phyloP scores from a whole-genome alignment of 2,113 vertebrate genomes.

The Zosterops borbonicus region DNA sequence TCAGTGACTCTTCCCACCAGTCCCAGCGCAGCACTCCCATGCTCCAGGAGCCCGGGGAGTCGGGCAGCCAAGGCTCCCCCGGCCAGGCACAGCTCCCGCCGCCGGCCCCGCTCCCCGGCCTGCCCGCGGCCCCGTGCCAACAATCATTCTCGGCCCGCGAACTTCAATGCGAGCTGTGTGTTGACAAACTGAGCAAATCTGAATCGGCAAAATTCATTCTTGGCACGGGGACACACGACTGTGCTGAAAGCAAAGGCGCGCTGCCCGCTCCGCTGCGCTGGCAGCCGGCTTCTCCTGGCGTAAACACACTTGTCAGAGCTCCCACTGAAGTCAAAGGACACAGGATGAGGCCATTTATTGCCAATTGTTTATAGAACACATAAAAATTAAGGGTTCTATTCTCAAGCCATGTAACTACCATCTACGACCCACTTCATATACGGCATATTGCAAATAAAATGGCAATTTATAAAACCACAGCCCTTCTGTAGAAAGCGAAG shows the following conservation, averaged over 20 bases:
- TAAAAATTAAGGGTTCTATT: constrained; percentile 44
- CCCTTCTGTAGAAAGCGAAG: background rate
- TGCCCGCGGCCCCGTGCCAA: constrained; percentile 29
- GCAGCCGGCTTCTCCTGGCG: background rate
- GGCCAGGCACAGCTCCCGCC: background rate
- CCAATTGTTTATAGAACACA: constrained; percentile 52
- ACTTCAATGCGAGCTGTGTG: constrained; percentile 26
- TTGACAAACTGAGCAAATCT: constrained; percentile 49
- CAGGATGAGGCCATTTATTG: constrained; percentile 29
- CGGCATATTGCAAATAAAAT: constrained; percentile 11
- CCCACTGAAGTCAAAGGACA: background rate
- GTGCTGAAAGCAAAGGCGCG: background rate
- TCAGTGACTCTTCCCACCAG: background rate
- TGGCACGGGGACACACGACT: background rate
- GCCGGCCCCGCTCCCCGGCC: background rate
- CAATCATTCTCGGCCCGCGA: background rate
- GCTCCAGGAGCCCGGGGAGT: background rate
- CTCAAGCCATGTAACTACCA: constrained; percentile 10
- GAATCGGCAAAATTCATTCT: constrained; percentile 35
- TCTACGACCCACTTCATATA: background rate
- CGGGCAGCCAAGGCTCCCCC: background rate
- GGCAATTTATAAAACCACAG: background rate
- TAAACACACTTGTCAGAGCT: background rate
- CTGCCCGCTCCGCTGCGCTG: background rate
- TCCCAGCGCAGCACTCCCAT: background rate